Evolutionary conservation across 2,113 vertebrate genomes (phyloP).

Genomic region (human): GRCh38 chrX:36862501-36863000

Average conservation of each 20-base stretch:
- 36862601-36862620: constrained; percentile 14
- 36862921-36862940: neutral
- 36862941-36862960: neutral
- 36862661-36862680: constrained; percentile 31
- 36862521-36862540: neutral
- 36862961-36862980: neutral
- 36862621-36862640: neutral
- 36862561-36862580: neutral
- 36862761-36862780: constrained; percentile 11
- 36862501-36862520: neutral
- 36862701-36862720: constrained; percentile 32
- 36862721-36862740: constrained; percentile 20
- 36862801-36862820: constrained; percentile 14
- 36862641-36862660: constrained; percentile 8
- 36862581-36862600: neutral
- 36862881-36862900: constrained; percentile 67
- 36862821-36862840: constrained; percentile 43
- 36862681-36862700: neutral
- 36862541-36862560: neutral
- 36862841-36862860: constrained; percentile 51
- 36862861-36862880: constrained; percentile 50
- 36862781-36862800: constrained; percentile 46
- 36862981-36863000: constrained; percentile 49
- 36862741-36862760: neutral
- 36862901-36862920: constrained; percentile 56